Base-by-base conservation (phyloP, 2,888 invertebrate species). In the Polydrusus cervinus region DNA sequence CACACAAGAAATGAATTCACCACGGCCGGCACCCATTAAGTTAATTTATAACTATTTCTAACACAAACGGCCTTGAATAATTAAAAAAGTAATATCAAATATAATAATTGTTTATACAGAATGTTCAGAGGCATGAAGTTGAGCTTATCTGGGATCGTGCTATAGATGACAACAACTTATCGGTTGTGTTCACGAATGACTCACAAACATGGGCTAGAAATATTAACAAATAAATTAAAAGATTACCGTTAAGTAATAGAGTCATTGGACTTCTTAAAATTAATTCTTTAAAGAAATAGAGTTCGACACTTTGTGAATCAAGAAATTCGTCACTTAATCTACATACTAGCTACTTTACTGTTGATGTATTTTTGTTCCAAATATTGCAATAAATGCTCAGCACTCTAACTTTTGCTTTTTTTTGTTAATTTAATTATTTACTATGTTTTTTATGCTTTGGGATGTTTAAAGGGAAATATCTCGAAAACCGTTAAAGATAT, bases 21-120 rank as follows among this genome's bases (percentile, higher is more conserved):
- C 66, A 51, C 38, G 25, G 25, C n/a, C n/a, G 51, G 30, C 53
- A 18, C 38, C 38, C 66, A 65, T 65, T 53, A 51, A 34, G 40
- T 53, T 66, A 51, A 66, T 66, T 66, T 66, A 66, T 53, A 66
- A 53, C 53, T 66, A 66, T 66, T 66, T 66, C 51, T 49, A 53
- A 18, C 53, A 66, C 25, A 60, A 40, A 30, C 53, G 66, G 40
- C 66, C 66, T 66, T 66, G 66, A 40, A 66, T 51, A 66, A 66
- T 53, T 51, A 66, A 66, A 66, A 53, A 66, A 40, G 34, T 53
- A 18, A 62, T 62, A 62, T 62, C 45, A 25, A 40, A 40, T 66
- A 66, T 66, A 66, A 16, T 51, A 66, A 66, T 47, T 45, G 64
- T 34, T 62, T 62, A 47, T 45, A 45, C 62, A 64, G 47, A 49